Percentiles rank a stretch among this genome's conserved stretches.
Evolutionary conservation across 2,888 invertebrate genomes (phyloP).

Genomic region (Arrhopalites spinosus): DNA sequence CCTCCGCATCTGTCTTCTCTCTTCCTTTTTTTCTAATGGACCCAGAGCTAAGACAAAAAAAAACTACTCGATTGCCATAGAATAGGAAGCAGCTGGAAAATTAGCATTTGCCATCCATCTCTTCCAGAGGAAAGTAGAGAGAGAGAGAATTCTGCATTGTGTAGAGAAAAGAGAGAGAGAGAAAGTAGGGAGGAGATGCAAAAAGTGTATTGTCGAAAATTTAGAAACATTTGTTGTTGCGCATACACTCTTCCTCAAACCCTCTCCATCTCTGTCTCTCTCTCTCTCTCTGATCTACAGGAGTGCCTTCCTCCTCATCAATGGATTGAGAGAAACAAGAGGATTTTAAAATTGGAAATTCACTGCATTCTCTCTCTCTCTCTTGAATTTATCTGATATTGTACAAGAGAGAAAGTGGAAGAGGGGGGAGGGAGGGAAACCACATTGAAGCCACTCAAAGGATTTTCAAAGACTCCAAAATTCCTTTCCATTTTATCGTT

Average conservation of each 20-base stretch:
- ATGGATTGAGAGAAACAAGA: not conserved
- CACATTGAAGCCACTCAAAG: constrained; percentile 19
- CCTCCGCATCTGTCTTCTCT: too few species aligned
- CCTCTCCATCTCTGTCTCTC: not conserved
- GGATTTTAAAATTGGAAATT: not conserved
- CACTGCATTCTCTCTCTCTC: not conserved
- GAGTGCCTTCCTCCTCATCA: not conserved
- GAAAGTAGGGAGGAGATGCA: not conserved
- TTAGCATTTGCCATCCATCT: not conserved
- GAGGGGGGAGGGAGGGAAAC: too few species aligned
- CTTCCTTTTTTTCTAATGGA: too few species aligned
- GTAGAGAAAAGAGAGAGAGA: not conserved
- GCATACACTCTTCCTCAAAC: too few species aligned
- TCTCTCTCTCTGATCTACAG: not conserved
- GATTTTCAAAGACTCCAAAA: not conserved
- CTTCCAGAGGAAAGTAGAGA: not conserved
- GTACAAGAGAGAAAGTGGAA: constrained; percentile 6
- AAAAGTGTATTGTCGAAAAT: too few species aligned
- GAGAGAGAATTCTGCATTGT: not conserved
- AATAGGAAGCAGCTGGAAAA: not conserved
- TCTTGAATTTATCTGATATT: not conserved
- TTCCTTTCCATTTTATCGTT: too few species aligned
- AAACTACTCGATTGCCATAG: too few species aligned
- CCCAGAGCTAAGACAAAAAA: not conserved
- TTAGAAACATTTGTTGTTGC: too few species aligned